A percentile compares a stretch with the other conserved stretches of the same genome.
These are phyloP conservation scores for Tigriopus japonicus DNA, from an alignment of 1,140 invertebrate genomes.

Conservation along the genomic window DNA sequence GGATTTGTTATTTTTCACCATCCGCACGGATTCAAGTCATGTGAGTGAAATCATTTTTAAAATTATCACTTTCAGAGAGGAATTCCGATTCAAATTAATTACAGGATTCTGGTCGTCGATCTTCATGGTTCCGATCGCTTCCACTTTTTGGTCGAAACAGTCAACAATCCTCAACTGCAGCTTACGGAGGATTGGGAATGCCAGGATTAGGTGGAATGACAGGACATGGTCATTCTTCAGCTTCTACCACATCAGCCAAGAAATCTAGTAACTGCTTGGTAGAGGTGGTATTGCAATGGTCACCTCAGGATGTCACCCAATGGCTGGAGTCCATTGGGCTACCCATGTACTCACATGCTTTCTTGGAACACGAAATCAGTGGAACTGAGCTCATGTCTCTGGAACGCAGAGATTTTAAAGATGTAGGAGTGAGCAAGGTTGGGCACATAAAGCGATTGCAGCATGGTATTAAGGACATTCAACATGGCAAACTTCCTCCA, in stretches of 20 bases:
- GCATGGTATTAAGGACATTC: constrained; percentile 70
- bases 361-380: constrained; percentile 71
- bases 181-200: background rate
- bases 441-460: constrained; percentile 85
- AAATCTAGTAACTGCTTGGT: constrained; percentile 3
- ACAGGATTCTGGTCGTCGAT: background rate
- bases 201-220: constrained; percentile 17
- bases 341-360: constrained; percentile 55
- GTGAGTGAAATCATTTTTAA: background rate
- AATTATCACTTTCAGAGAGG: background rate
- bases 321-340: constrained; percentile 78
- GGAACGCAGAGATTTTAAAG: constrained; percentile 59
- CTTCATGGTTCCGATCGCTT: background rate
- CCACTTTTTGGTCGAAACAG: background rate
- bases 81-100: background rate
- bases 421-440: constrained; percentile 74
- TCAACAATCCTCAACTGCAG: background rate
- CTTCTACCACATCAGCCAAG: background rate
- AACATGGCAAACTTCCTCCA: constrained; percentile 13
- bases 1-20: constrained; percentile 6
- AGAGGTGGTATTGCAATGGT: constrained; percentile 29
- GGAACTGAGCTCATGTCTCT: constrained; percentile 69
- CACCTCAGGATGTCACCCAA: constrained; percentile 34
- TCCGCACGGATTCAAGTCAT: background rate
- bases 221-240: constrained; percentile 8